These are phyloP conservation scores for Prionace glauca DNA, from an alignment of 2,797 vertebrate species.

Conservation along the genomic window DNA sequence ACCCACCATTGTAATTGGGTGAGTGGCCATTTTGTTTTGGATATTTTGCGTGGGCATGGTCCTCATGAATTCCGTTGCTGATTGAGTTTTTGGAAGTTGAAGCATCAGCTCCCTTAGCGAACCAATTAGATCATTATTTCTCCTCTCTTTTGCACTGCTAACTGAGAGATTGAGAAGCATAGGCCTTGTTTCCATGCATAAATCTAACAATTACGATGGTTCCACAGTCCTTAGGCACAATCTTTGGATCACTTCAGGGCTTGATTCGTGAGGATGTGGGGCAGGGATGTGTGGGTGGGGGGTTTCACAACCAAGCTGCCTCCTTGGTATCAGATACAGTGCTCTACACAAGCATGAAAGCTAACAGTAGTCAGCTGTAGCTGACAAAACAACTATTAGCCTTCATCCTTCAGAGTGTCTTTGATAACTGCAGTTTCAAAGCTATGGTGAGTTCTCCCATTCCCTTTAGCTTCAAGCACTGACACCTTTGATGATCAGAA, in stretches of 20 bases:
- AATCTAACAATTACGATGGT: neutral
- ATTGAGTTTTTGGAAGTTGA: neutral
- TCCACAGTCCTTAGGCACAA: neutral
- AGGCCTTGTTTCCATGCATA: neutral
- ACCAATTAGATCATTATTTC: neutral
- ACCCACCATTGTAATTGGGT: neutral
- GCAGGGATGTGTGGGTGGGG: neutral
- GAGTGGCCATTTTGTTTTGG: slow-evolving; percentile 11
- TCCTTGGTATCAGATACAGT: neutral
- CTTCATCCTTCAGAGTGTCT: neutral
- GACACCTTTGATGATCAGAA: neutral
- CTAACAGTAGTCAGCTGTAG: neutral
- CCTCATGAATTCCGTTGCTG: neutral
- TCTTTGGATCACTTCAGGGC: neutral
- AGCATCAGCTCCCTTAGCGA: neutral
- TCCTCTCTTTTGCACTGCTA: neutral
- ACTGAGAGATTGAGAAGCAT: neutral
- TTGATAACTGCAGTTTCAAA: neutral
- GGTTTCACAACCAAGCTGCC: neutral
- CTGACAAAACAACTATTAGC: neutral
- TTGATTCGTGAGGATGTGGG: neutral
- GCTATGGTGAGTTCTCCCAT: no score
- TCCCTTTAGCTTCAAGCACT: neutral
- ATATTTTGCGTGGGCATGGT: neutral
- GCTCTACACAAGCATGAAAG: neutral